Base-by-base conservation (phyloP, 2,113 vertebrate species). In the Hassar affinis region DNA sequence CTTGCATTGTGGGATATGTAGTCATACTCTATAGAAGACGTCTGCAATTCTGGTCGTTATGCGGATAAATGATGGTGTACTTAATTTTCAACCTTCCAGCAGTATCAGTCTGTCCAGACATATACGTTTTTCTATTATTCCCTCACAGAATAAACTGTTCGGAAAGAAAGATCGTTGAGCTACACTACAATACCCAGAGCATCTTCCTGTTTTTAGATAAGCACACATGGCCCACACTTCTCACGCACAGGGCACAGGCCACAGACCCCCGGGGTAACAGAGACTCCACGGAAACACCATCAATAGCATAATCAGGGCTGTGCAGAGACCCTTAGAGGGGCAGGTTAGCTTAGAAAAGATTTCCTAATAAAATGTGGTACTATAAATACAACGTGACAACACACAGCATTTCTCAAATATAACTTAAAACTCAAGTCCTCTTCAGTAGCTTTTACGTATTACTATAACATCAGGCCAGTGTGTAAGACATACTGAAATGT, bases 1-100 rank as follows among this genome's bases (percentile, higher is more conserved):
- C 85, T 61, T 20, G 95, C 87, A 91, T 59, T 72, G 8, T 92
- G 96, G 97, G 93, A 90, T 0, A 82, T 91, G 92, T 88, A 95
- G 96, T 96, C 79, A 51, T 14, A 9, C 2, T 3, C 22, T 8
- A 2, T 9, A 1, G 14, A 30, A 66, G 25, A 2, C 20, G 33
- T 27, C 22, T 9, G 17, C 1, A 30, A 0, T 5, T 62, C 18
- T 25, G 14, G 42, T 61, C 4, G 11, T 62, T 62, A 25, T 12
- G 14, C 0, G 14, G 18, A 22, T 0, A 82, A 35, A 61, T 51
- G 11, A 62, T 1, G 0, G 15, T 6, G 5, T 35, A 6, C 10
- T 25, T 22, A 27, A n/a, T n/a, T n/a, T n/a, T n/a, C n/a, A n/a
- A n/a, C 47, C n/a, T 33, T 25, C 7, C 3, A 61, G 1, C 15